A percentile compares a stretch with the other conserved stretches of the same genome.
Evolutionary conservation across 2,888 invertebrate genomes (phyloP).

Genomic region (Drosophila infuscata): DNA sequence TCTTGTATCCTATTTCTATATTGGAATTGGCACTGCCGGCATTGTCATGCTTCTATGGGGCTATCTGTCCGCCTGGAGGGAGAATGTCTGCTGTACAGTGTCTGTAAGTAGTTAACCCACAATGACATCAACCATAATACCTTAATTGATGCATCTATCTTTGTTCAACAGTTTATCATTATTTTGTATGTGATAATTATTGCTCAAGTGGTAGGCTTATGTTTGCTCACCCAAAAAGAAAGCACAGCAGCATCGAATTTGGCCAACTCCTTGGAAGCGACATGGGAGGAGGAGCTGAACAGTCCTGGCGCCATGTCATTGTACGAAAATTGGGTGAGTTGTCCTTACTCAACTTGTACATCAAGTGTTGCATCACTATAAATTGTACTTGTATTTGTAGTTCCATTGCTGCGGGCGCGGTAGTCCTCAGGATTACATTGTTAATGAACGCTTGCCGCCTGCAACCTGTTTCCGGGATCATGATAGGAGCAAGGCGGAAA

Average conservation of each 20-base stretch:
- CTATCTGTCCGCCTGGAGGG: constrained; percentile 94
- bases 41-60: constrained; percentile 92
- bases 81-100: constrained; percentile 94
- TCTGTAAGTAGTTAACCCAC: constrained; percentile 87
- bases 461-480: constrained; percentile 74
- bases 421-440: constrained; percentile 82
- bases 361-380: neutral
- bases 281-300: constrained; percentile 84
- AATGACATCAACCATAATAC: constrained; percentile 19
- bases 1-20: constrained; percentile 58
- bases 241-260: constrained; percentile 65
- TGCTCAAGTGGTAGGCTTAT: constrained; percentile 57
- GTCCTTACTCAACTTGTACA: neutral
- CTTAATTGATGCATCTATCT: constrained; percentile 66
- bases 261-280: constrained; percentile 81
- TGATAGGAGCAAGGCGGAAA: constrained; percentile 69
- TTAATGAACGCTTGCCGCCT: constrained; percentile 80
- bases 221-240: constrained; percentile 46
- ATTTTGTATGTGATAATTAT: constrained; percentile 70
- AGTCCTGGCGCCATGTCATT: constrained; percentile 80
- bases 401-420: constrained; percentile 82
- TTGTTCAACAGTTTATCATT: constrained; percentile 84
- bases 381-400: constrained; percentile 41
- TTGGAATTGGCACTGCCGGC: constrained; percentile 65
- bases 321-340: constrained; percentile 79